phyloP scores from a whole-genome alignment of 2,888 invertebrate species.

The Lepidonotus clava region DNA sequence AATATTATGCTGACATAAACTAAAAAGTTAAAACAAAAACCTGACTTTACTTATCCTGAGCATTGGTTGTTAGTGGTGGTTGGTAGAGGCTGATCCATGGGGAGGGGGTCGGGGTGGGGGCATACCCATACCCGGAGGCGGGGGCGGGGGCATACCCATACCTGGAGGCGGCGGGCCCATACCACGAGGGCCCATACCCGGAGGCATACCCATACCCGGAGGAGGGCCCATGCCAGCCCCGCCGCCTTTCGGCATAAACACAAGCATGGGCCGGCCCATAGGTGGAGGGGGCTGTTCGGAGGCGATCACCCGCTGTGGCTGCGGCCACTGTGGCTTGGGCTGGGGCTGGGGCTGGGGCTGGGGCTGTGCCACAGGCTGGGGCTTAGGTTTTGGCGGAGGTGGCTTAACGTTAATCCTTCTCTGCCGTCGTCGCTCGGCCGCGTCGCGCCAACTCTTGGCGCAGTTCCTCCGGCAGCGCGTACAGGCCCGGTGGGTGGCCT shows the following conservation, averaged over 20 bases:
- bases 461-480: neutral
- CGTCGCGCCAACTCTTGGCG: neutral
- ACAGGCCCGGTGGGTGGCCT: neutral
- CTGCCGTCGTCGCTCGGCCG: neutral
- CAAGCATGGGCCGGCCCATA: neutral
- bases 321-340: neutral
- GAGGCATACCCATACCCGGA: slow-evolving; percentile 6
- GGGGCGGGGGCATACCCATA: neutral
- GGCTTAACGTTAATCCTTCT: neutral
- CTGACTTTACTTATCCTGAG: too few species aligned
- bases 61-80: neutral
- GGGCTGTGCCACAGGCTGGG: neutral
- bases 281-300: neutral
- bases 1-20: too few species aligned
- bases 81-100: neutral
- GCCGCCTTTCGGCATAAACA: slow-evolving; percentile 5
- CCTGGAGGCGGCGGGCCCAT: neutral
- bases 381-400: neutral
- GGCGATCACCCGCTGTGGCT: neutral
- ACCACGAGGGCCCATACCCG: neutral
- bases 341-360: neutral
- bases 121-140: neutral
- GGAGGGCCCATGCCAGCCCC: neutral
- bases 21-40: too few species aligned
- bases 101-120: too few species aligned